Evolutionary conservation across 2,888 invertebrate genomes (phyloP).

Genomic region (Cerceris rybyensis): DNA sequence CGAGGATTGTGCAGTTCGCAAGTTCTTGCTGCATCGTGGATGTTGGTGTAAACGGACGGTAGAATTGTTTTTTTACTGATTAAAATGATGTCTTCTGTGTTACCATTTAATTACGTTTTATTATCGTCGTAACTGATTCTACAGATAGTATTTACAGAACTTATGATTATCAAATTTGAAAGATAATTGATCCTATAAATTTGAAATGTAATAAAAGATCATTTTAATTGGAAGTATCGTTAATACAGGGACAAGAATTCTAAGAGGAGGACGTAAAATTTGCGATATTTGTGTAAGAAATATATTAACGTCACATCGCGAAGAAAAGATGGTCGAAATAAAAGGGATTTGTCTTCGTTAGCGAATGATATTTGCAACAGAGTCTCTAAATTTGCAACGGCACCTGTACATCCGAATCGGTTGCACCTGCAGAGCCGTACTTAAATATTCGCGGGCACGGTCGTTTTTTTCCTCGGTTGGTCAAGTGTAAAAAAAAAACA

Average conservation of each 20-base stretch:
- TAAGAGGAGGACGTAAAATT: not conserved
- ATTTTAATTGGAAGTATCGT: not conserved
- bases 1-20: constrained; percentile 2
- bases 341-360: constrained; percentile 9
- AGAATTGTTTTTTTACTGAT: not conserved
- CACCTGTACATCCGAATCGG: constrained; percentile 57
- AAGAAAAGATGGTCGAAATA: not conserved
- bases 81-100: too few species aligned
- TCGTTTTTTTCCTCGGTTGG: constrained; percentile 13
- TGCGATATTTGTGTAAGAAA: not conserved
- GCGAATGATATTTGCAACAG: constrained; percentile 29
- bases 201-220: not conserved
- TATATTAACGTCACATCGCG: not conserved
- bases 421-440: constrained; percentile 59
- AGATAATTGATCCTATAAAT: not conserved
- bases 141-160: too few species aligned
- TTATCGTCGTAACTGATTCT: too few species aligned
- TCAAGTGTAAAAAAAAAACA: constrained; percentile 34
- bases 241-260: too few species aligned
- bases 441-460: constrained; percentile 48
- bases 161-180: not conserved
- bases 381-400: constrained; percentile 53
- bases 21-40: not conserved
- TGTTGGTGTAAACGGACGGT: not conserved
- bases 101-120: too few species aligned